Base-by-base conservation (phyloP, 2,113 vertebrate genomes). In the Rhinopomastus cyanomelas region DNA sequence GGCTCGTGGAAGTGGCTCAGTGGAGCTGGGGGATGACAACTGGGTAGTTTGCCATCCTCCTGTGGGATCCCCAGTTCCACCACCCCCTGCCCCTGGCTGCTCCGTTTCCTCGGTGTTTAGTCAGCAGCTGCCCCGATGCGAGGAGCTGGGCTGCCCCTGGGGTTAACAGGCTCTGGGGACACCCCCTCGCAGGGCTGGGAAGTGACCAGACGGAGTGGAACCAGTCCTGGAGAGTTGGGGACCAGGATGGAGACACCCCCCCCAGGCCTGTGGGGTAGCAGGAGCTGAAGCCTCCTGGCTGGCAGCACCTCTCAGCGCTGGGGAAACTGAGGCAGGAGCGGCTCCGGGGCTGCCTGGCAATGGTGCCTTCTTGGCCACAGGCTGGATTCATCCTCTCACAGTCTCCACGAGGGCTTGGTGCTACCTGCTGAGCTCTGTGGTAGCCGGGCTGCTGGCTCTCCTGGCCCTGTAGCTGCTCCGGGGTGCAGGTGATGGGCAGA, bases 291-390 rank as follows among this genome's bases (percentile, higher is more conserved):
- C 1, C 5, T 9, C 51, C 68, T 0, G 2, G 10, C 36, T 1
- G 5, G 13, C 27, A 57, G 29, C 21, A 29, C 69, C 0, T 0
- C 52, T 62, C 1, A 0, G 36, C 3, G 3, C 11, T 4, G 59
- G 88, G 85, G 75, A 91, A 80, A 73, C 92, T 55, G 90, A 92
- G 90, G 87, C 92, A 92, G 34, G 55, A 87, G 49, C 0, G 3
- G 55, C 61, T 32, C 9, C 26, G 0, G 5, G 75, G 67, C 76
- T 1, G 0, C 3, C 25, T 61, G 26, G 66, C 74, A 66, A 3
- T 6, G 14, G 61, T 44, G 5, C 7, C 52, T 87, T 81, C 64
- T 32, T 21, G 4, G 0, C 34, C 1, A 0, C 53, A 5, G 62
- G 25, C n/a, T 9, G 0, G 69, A 4, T 13, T 37, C 14, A 20